Percentiles rank a stretch among this genome's conserved stretches.
These are phyloP conservation scores for Rhabdomys dilectus DNA, from an alignment of 2,113 vertebrate genomes.

Conservation along the genomic window DNA sequence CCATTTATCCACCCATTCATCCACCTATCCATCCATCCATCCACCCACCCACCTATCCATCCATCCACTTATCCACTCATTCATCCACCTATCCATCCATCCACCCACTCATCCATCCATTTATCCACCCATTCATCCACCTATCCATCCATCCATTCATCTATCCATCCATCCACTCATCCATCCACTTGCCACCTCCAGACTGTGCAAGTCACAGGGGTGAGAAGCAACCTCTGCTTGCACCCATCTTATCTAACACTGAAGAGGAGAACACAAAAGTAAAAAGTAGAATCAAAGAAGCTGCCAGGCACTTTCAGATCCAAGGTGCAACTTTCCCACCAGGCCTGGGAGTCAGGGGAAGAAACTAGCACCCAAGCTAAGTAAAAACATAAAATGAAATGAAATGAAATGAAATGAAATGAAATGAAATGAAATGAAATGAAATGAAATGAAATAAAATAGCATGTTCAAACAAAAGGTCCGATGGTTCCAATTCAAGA, in stretches of 20 bases:
- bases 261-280: background rate
- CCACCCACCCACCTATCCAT: background rate
- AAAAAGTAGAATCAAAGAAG: background rate
- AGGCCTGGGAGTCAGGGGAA: background rate
- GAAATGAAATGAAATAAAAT: background rate
- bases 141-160: background rate
- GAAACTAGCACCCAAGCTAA: background rate
- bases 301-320: too few relatives aligned
- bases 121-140: too few relatives aligned
- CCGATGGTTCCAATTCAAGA: background rate
- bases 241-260: background rate
- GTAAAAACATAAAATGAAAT: background rate
- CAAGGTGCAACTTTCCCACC: background rate
- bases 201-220: background rate
- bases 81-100: fast-evolving
- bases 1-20: background rate
- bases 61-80: background rate
- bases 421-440: background rate
- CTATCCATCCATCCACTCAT: background rate
- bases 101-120: background rate
- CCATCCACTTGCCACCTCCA: background rate
- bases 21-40: background rate
- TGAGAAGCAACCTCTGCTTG: background rate
- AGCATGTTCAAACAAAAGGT: background rate
- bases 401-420: background rate